Conservation (phyloP, 2,113 vertebrate species). For the Elachura formosa region DNA sequence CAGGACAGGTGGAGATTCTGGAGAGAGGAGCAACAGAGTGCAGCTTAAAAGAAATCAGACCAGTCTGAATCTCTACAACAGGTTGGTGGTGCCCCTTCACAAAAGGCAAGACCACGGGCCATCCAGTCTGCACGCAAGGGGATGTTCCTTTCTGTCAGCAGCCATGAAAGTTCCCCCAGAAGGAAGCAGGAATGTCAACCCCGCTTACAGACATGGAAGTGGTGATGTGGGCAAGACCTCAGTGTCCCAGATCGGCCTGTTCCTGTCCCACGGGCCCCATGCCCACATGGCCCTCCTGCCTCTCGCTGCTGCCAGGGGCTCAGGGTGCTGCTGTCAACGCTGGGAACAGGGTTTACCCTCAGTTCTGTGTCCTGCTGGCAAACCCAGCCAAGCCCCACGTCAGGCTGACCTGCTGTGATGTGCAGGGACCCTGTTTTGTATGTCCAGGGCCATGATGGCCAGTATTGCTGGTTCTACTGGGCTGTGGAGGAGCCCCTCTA, state of each 20-base stretch:
- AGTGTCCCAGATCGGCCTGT: background rate
- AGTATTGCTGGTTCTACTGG: background rate
- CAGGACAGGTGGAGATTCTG: background rate
- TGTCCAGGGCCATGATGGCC: fast-evolving
- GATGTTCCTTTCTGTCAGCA: background rate
- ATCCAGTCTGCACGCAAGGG: background rate
- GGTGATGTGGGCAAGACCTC: background rate
- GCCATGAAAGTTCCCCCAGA: fast-evolving
- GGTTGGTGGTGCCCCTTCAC: fast-evolving
- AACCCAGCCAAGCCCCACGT: fast-evolving
- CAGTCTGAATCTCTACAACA: background rate
- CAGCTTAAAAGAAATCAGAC: background rate
- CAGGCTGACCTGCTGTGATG: fast-evolving
- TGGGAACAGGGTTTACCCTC: fast-evolving
- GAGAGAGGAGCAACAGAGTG: background rate
- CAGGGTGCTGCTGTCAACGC: background rate
- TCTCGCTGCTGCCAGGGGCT: background rate
- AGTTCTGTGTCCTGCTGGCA: background rate
- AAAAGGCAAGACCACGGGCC: background rate
- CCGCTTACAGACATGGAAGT: fast-evolving
- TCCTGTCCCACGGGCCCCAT: background rate
- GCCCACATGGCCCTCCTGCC: background rate
- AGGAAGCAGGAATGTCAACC: background rate
- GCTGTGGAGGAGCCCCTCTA: background rate
- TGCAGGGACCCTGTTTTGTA: background rate